A percentile compares a stretch with the other conserved stretches of the same genome.
Conservation (phyloP, 1,140 invertebrate species). For the Pogonognathellus flavescens region DNA sequence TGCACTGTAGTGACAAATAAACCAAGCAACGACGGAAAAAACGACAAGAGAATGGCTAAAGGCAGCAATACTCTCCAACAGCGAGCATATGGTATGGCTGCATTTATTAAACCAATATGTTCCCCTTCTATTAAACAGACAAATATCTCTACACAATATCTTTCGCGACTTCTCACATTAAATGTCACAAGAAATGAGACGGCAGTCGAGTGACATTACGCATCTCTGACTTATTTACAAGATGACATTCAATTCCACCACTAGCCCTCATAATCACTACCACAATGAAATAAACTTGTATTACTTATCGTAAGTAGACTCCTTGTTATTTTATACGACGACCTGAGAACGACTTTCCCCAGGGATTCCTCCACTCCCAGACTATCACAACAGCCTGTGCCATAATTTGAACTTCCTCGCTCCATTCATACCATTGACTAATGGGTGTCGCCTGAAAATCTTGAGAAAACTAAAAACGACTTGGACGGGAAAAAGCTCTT, state of each 20-base stretch:
- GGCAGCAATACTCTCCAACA: not conserved
- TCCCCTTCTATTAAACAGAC: slow-evolving; percentile 41
- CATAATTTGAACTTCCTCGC: not conserved
- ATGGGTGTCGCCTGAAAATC: not conserved
- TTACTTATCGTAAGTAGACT: slow-evolving; percentile 47
- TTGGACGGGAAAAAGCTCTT: slow-evolving; percentile 17
- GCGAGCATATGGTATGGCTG: slow-evolving; percentile 31
- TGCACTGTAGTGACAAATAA: not conserved
- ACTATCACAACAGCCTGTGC: slow-evolving; percentile 8
- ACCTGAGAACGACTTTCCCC: slow-evolving; percentile 34
- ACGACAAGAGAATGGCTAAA: not conserved
- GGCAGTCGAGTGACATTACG: slow-evolving; percentile 15
- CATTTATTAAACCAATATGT: slow-evolving; percentile 49
- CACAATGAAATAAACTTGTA: slow-evolving; percentile 49
- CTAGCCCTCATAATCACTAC: slow-evolving; percentile 40
- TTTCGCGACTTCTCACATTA: slow-evolving; percentile 15
- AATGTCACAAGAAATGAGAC: slow-evolving; percentile 1
- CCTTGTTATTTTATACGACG: slow-evolving; percentile 47
- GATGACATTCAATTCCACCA: slow-evolving; percentile 48
- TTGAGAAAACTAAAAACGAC: slow-evolving; percentile 27
- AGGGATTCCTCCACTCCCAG: not conserved
- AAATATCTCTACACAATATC: slow-evolving; percentile 37
- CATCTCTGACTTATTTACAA: slow-evolving; percentile 45
- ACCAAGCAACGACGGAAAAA: not conserved
- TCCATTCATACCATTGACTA: not conserved